A percentile compares a stretch with the other conserved stretches of the same genome.
phyloP scores from a whole-genome alignment of 2,113 vertebrate species.

The Scatophagus argus region DNA sequence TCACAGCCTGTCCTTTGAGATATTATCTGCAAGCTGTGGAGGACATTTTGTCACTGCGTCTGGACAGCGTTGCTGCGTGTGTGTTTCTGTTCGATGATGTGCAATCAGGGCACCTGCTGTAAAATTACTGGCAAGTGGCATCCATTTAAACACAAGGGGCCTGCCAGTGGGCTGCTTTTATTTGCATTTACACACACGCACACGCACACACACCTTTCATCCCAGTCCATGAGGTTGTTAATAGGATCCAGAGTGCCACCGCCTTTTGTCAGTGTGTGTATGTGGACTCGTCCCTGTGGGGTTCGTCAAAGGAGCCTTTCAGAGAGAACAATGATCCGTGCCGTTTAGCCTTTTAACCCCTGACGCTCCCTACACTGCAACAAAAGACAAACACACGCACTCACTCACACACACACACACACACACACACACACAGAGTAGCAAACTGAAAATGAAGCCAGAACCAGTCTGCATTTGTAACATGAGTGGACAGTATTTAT shows the following conservation, averaged over 20 bases:
- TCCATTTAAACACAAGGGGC: slow-evolving; percentile 68
- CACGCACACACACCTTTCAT: slow-evolving; percentile 20
- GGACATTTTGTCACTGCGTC: slow-evolving; percentile 75
- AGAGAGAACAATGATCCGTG: slow-evolving; percentile 82
- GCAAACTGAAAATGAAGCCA: slow-evolving; percentile 13
- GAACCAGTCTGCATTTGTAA: slow-evolving; percentile 17
- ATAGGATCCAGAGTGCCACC: slow-evolving; percentile 70
- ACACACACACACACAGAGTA: slow-evolving; percentile 35
- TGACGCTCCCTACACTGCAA: slow-evolving; percentile 51
- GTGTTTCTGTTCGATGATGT: slow-evolving; percentile 3
- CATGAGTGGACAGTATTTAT: not conserved
- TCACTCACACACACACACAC: slow-evolving; percentile 40
- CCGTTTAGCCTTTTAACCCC: slow-evolving; percentile 87
- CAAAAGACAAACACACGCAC: slow-evolving; percentile 51
- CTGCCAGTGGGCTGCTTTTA: slow-evolving; percentile 62
- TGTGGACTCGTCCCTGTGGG: slow-evolving; percentile 79
- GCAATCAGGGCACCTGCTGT: slow-evolving; percentile 75
- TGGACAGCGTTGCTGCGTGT: slow-evolving; percentile 12
- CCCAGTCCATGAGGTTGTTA: slow-evolving; percentile 51
- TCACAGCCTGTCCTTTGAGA: slow-evolving; percentile 14
- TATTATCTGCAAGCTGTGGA: slow-evolving; percentile 46
- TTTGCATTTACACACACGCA: slow-evolving; percentile 60
- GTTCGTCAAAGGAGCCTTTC: slow-evolving; percentile 79
- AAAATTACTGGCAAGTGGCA: slow-evolving; percentile 73
- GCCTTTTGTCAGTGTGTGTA: slow-evolving; percentile 75